phyloP scores from a whole-genome alignment of 2,113 vertebrate species.

The Suncus etruscus region DNA sequence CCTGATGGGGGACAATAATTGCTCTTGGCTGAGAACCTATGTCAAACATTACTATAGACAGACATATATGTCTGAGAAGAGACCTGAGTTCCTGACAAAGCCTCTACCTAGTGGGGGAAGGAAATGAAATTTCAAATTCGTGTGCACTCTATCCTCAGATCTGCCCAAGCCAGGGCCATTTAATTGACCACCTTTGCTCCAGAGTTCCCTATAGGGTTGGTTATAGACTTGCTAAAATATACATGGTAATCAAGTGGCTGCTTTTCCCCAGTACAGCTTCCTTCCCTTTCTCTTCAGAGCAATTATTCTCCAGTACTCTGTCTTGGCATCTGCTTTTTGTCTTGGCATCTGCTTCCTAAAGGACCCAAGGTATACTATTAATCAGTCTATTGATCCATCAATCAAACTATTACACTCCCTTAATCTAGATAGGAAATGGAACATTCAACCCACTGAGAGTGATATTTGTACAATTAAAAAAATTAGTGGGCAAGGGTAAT shows the following conservation, averaged over 20 bases:
- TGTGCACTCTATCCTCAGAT: not conserved
- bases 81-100: not conserved
- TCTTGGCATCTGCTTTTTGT: not conserved
- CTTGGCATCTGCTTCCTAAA: not conserved
- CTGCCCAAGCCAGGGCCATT: not conserved
- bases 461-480: too few species aligned
- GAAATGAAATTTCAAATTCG: not conserved
- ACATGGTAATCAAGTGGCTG: not conserved
- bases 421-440: not conserved
- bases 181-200: not conserved
- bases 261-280: not conserved
- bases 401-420: not conserved
- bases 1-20: not conserved
- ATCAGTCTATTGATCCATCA: not conserved
- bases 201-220: not conserved
- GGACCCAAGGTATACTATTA: not conserved
- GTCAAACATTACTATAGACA: not conserved
- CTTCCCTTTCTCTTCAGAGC: not conserved
- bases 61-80: not conserved
- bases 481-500: too few species aligned
- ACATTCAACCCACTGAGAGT: not conserved
- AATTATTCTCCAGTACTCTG: conserved; percentile 3
- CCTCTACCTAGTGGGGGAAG: not conserved
- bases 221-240: not conserved
- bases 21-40: conserved; percentile 33